A percentile compares a stretch with the other conserved stretches of the same genome.
phyloP scores from a whole-genome alignment of 2,888 invertebrate species.

The Catocala nupta region DNA sequence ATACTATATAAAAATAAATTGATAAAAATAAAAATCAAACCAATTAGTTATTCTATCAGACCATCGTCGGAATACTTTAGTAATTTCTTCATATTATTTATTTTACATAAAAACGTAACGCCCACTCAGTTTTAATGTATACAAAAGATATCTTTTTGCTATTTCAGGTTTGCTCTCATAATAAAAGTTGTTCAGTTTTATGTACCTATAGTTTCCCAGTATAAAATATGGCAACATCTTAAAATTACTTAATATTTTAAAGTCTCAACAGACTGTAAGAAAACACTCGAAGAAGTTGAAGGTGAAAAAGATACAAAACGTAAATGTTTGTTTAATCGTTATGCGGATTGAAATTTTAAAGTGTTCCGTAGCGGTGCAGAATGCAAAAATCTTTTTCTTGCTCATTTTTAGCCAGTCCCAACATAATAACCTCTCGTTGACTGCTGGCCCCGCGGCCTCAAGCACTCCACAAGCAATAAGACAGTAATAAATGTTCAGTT shows the following conservation, averaged over 20 bases:
- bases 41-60: too few relatives aligned
- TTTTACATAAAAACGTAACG: too few relatives aligned
- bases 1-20: too few relatives aligned
- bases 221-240: too few relatives aligned
- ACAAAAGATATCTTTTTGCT: too few relatives aligned
- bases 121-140: too few relatives aligned
- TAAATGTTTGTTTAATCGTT: conserved; percentile 54
- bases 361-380: conserved; percentile 64
- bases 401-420: conserved; percentile 81
- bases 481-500: conserved; percentile 86
- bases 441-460: conserved; percentile 75
- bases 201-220: too few relatives aligned
- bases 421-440: conserved; percentile 86
- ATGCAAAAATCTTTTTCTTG: conserved; percentile 76
- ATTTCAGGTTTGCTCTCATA: too few relatives aligned
- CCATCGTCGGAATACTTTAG: too few relatives aligned
- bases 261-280: conserved; percentile 23
- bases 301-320: conserved; percentile 30
- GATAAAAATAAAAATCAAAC: too few relatives aligned
- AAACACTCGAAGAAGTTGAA: conserved; percentile 15
- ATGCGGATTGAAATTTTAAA: conserved; percentile 57
- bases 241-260: neutral
- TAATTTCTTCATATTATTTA: too few relatives aligned
- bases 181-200: too few relatives aligned
- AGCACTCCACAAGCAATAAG: conserved; percentile 85